Conservation (phyloP, 1,140 invertebrate genomes). For the Coboldia fuscipes region DNA sequence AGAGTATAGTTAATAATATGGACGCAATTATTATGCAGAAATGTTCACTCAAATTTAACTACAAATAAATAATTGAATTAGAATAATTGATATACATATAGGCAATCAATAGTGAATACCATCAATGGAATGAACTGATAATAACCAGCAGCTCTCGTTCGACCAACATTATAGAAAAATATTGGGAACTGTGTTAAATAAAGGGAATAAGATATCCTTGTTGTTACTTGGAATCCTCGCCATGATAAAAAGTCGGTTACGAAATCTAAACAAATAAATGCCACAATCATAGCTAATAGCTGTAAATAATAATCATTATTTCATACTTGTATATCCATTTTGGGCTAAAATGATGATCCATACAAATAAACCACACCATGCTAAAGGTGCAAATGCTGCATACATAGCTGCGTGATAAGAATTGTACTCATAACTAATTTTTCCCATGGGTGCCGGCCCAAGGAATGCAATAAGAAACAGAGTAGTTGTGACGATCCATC, state of each 20-base stretch:
- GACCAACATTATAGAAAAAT: conserved; percentile 41
- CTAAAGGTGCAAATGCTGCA: conserved; percentile 45
- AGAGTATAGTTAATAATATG: conserved; percentile 33
- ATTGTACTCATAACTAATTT: conserved; percentile 39
- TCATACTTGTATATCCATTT: conserved; percentile 31
- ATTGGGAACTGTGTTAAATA: conserved; percentile 46
- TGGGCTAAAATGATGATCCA: conserved; percentile 41
- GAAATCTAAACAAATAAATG: conserved; percentile 17
- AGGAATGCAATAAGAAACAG: conserved; percentile 31
- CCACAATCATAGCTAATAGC: not conserved
- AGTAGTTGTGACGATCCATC: conserved; percentile 26
- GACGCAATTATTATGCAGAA: conserved; percentile 30
- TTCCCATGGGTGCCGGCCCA: conserved; percentile 39
- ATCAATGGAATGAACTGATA: conserved; percentile 28
- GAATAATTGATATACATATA: not conserved
- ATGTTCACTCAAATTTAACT: conserved; percentile 33
- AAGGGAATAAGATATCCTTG: conserved; percentile 37
- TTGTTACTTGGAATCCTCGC: conserved; percentile 35
- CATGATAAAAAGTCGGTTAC: conserved; percentile 28
- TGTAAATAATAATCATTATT: not conserved
- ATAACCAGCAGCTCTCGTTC: conserved; percentile 25
- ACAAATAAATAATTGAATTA: conserved; percentile 9
- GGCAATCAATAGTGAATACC: conserved; percentile 15
- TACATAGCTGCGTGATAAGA: conserved; percentile 40
- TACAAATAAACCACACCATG: conserved; percentile 40